These are phyloP conservation scores for Peromyscus attwateri DNA, from an alignment of 2,797 vertebrate species.

Conservation along the genomic window DNA sequence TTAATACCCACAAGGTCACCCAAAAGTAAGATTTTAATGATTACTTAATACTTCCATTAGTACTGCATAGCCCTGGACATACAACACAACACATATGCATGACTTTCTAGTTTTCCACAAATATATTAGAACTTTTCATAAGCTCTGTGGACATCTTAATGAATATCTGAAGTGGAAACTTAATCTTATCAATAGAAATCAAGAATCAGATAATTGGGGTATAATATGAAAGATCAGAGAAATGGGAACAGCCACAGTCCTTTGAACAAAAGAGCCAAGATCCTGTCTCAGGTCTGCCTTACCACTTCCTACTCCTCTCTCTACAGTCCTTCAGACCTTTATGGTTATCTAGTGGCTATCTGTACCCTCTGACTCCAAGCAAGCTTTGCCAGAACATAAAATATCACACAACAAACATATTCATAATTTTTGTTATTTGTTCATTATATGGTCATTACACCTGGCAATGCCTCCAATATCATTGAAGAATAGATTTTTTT, in stretches of 20 bases:
- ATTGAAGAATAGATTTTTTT: not conserved
- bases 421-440: not conserved
- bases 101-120: not conserved
- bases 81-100: not conserved
- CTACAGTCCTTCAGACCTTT: no score
- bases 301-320: no score
- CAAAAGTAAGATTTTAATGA: not conserved
- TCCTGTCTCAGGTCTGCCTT: no score
- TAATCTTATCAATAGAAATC: no score
- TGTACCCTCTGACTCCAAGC: no score
- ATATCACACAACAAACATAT: not conserved
- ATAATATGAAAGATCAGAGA: no score
- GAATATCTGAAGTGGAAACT: no score
- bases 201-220: no score
- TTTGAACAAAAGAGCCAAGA: no score
- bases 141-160: not conserved
- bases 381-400: no score
- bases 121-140: not conserved
- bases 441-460: not conserved
- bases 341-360: no score
- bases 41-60: not conserved
- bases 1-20: not conserved
- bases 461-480: not conserved
- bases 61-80: not conserved
- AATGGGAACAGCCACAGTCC: no score